Percentiles rank a stretch among this genome's conserved stretches.
phyloP scores from a whole-genome alignment of 2,888 invertebrate species.

The Macrosiphum euphorbiae region DNA sequence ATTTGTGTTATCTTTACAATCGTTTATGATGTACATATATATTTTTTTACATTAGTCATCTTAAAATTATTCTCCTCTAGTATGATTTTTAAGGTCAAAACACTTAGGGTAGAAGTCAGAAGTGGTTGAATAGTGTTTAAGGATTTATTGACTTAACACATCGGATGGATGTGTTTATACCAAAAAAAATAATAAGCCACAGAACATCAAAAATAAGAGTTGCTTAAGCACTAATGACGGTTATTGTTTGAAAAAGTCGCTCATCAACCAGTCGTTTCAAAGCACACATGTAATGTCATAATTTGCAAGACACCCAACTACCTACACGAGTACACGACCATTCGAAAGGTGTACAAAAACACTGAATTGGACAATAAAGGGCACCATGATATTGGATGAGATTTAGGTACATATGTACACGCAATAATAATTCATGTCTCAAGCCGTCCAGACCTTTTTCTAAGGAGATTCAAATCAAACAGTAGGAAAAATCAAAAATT shows the following conservation, averaged over 20 bases:
- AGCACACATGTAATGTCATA: background rate
- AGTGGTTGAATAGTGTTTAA: too few species aligned
- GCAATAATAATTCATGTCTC: background rate
- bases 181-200: too few species aligned
- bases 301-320: background rate
- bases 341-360: background rate
- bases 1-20: background rate
- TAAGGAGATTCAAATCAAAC: background rate
- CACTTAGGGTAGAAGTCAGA: background rate
- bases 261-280: background rate
- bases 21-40: background rate
- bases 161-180: too few species aligned
- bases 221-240: background rate
- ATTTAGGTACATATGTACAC: background rate
- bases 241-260: background rate
- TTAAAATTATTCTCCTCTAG: background rate
- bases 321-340: background rate
- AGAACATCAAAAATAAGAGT: background rate
- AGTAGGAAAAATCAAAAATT: background rate
- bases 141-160: too few species aligned
- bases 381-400: background rate
- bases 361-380: background rate
- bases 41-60: background rate
- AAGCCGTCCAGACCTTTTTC: background rate
- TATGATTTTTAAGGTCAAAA: background rate